Evolutionary conservation across 1,140 invertebrate genomes (phyloP).

Genomic region (Musca domestica): DNA sequence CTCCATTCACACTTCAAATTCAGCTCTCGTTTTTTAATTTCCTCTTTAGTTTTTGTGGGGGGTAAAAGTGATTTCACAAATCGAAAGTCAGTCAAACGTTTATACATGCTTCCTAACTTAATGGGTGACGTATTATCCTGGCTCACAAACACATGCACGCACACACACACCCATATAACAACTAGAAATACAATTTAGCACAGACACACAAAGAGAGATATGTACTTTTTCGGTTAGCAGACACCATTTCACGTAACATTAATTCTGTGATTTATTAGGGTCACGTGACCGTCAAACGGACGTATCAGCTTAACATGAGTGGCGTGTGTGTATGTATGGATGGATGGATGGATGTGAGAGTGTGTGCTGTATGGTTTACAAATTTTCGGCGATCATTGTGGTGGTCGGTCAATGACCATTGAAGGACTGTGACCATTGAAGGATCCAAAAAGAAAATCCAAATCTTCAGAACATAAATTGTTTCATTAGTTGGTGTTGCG

Average conservation of each 20-base stretch:
- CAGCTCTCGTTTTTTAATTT: constrained; percentile 23
- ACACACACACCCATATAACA: neutral
- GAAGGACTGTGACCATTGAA: too few relatives aligned
- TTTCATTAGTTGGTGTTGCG: too few relatives aligned
- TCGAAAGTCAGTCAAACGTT: constrained; percentile 11
- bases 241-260: constrained; percentile 56
- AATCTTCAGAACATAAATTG: too few relatives aligned
- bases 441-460: too few relatives aligned
- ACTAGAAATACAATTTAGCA: neutral
- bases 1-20: neutral
- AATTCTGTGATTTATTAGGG: constrained; percentile 55
- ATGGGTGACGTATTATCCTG: neutral
- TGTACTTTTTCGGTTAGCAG: constrained; percentile 10
- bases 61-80: neutral
- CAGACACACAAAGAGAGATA: neutral
- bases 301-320: neutral
- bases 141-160: neutral
- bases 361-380: neutral
- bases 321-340: constrained; percentile 26
- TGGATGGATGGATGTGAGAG: constrained; percentile 20
- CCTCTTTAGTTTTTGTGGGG: neutral
- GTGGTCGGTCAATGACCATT: too few relatives aligned
- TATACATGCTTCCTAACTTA: neutral
- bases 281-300: constrained; percentile 49
- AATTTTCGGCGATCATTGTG: too few relatives aligned